Conservation (phyloP, 2,888 invertebrate genomes). For the Tenodera sinensis region DNA sequence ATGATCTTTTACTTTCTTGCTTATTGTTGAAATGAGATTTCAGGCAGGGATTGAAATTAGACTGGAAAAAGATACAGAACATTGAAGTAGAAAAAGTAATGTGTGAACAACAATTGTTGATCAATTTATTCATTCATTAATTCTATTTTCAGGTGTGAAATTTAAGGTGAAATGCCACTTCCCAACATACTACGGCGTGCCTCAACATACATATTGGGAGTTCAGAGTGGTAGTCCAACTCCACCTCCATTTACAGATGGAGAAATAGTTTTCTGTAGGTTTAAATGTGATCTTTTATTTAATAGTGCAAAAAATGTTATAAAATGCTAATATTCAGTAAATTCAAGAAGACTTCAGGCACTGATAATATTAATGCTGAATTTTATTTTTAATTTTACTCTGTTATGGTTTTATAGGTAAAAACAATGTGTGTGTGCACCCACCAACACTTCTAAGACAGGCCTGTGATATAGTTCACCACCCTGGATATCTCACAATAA, state of each 20-base stretch:
- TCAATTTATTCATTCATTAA: not conserved
- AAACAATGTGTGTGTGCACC: constrained; percentile 97
- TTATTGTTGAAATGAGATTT: too few relatives aligned
- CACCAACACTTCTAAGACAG: constrained; percentile 77
- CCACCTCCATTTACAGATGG: constrained; percentile 68
- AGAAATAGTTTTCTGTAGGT: constrained; percentile 72
- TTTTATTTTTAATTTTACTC: not conserved
- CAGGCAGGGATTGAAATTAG: too few relatives aligned
- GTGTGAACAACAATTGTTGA: not conserved
- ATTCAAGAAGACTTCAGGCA: too few relatives aligned
- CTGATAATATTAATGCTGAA: too few relatives aligned
- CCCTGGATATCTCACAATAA: constrained; percentile 88
- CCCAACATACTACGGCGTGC: constrained; percentile 73
- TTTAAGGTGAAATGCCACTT: constrained; percentile 62
- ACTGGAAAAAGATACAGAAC: too few relatives aligned
- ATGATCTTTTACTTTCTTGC: too few relatives aligned
- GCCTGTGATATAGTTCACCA: constrained; percentile 83
- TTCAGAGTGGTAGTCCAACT: constrained; percentile 55
- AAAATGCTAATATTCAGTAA: too few relatives aligned
- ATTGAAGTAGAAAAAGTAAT: not conserved
- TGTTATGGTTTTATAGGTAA: constrained; percentile 50
- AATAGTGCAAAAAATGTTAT: too few relatives aligned
- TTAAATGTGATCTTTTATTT: not conserved
- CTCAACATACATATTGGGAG: constrained; percentile 73
- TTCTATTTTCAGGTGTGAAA: not conserved